phyloP scores from a whole-genome alignment of 2,888 invertebrate species.

The Thymelicus acteon region DNA sequence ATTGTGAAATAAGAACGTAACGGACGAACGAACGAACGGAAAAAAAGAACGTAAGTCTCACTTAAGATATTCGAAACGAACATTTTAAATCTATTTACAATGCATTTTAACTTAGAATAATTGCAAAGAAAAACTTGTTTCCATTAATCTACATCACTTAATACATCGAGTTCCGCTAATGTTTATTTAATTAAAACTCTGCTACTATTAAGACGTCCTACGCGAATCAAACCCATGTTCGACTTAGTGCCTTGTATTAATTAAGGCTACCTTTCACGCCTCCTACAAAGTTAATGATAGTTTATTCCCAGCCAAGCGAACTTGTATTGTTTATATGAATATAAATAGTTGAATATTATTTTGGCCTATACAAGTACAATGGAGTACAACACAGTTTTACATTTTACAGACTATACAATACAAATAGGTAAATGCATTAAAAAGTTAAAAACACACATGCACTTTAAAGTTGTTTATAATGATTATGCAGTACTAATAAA shows the following conservation, averaged over 20 bases:
- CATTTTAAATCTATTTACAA: slow-evolving; percentile 40
- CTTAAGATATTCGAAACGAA: slow-evolving; percentile 63
- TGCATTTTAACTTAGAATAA: slow-evolving; percentile 43
- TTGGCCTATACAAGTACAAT: too few relatives aligned
- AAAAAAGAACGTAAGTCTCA: slow-evolving; percentile 52
- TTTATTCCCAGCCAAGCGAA: neutral
- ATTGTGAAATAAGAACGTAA: slow-evolving; percentile 43
- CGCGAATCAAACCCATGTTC: slow-evolving; percentile 32
- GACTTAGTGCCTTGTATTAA: slow-evolving; percentile 23
- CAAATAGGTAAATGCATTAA: too few relatives aligned
- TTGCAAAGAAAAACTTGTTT: slow-evolving; percentile 36
- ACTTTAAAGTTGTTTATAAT: too few relatives aligned
- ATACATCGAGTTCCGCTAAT: slow-evolving; percentile 32
- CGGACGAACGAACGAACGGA: too few relatives aligned
- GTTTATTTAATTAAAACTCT: slow-evolving; percentile 41
- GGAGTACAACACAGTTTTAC: neutral
- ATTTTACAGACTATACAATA: too few relatives aligned
- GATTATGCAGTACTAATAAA: too few relatives aligned
- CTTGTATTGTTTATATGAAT: slow-evolving; percentile 11
- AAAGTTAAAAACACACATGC: too few relatives aligned
- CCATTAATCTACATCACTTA: slow-evolving; percentile 39
- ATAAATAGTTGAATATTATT: neutral
- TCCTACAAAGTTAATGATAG: slow-evolving; percentile 19
- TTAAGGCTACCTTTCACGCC: slow-evolving; percentile 26
- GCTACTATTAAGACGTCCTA: slow-evolving; percentile 33